Percentiles rank a stretch among this genome's conserved stretches.
Conservation (phyloP, 2,113 vertebrate species). For the Felis catus region F.catus_Fca126_mat1.0 CM031421.1:105403001-105403500, state of each 20-base stretch:
- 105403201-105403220: background rate
- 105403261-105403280: constrained; percentile 23
- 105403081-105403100: background rate
- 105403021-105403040: background rate
- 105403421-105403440: background rate
- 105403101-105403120: background rate
- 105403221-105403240: background rate
- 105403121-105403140: background rate
- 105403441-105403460: background rate
- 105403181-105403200: background rate
- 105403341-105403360: background rate
- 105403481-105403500: background rate
- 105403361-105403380: background rate
- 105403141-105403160: background rate
- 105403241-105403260: background rate
- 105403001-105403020: background rate
- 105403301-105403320: background rate
- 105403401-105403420: background rate
- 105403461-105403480: background rate
- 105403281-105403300: background rate
- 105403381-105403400: background rate
- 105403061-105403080: background rate
- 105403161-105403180: background rate
- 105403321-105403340: background rate
- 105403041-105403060: background rate